Conservation (phyloP, 1,140 invertebrate genomes). For the Pachypeltis micranthus region DNA sequence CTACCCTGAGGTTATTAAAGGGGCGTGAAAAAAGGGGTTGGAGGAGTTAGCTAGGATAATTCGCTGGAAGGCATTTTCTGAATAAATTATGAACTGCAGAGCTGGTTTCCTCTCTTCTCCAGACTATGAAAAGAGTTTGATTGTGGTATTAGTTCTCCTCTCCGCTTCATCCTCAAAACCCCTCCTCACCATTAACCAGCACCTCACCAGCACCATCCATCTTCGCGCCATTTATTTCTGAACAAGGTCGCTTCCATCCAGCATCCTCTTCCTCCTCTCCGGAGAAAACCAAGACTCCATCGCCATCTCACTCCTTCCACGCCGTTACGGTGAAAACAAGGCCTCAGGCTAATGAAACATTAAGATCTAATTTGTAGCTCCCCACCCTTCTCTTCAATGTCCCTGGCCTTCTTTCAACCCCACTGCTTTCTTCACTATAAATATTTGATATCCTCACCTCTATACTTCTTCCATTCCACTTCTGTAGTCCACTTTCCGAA, state of each 20-base stretch:
- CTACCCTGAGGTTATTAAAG: too few relatives aligned
- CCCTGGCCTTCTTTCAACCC: background rate
- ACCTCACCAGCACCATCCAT: background rate
- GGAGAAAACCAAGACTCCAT: too few relatives aligned
- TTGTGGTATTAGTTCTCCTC: background rate
- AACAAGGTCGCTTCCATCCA: too few relatives aligned
- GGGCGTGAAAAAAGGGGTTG: slow-evolving; percentile 1
- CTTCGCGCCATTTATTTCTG: too few relatives aligned
- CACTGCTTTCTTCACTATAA: background rate
- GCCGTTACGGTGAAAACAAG: too few relatives aligned
- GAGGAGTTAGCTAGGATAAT: background rate
- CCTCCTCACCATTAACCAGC: background rate
- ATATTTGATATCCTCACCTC: slow-evolving; percentile 5
- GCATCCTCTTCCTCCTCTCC: too few relatives aligned
- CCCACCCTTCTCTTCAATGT: background rate
- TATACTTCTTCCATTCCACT: too few relatives aligned
- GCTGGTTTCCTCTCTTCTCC: background rate
- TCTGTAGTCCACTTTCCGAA: too few relatives aligned
- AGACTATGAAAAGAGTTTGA: slow-evolving; percentile 7
- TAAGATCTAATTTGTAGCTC: slow-evolving; percentile 4
- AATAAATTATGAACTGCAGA: slow-evolving; percentile 1
- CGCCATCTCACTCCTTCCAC: too few relatives aligned
- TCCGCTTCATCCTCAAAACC: too few relatives aligned
- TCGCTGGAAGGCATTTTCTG: slow-evolving; percentile 7
- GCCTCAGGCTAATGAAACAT: slow-evolving; percentile 7